Evolutionary conservation across 2,888 invertebrate species (phyloP), one percentile per base, ranked within the genome.

Genomic region (Hydropsyche betteni): DNA sequence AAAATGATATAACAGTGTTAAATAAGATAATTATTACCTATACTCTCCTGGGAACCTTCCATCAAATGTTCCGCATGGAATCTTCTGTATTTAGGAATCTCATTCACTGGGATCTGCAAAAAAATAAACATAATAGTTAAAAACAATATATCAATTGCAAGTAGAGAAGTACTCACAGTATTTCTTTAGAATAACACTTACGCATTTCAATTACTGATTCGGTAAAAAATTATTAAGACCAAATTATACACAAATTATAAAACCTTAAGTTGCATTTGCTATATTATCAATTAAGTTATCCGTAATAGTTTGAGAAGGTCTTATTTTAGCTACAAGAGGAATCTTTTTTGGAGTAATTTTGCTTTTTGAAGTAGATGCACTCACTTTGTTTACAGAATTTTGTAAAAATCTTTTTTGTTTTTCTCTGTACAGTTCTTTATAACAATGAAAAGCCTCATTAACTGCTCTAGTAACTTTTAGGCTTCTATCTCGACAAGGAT

Each of bases 61-160:
- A 79, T 77, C 14, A 77, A 52, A 70, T 77, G 58, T 10, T 77
- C 76, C 36, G 75, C 77, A 58, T 73, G 68, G 75, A 77, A 79
- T 50, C 69, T 74, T 10, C 74, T 38, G 68, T 79, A 79, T 53
- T 73, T 74, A 16, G 77, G 76, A 68, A 74, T 51, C 16, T 50
- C 16, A 51, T 74, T 24, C 12, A 44, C 38, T 34, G 53, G 34
- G 16, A 53, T 34, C 71, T 71, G 51, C 50, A 51, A 33, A 16
- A 34, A 61, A 16, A 55, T 10, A 14, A 55, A 55, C 6, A 55
- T n/a, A 14, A 55, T 2, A 55, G 6, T 55, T 14, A 55, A 5
- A 55, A 55, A 55, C 2, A 55, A 12, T n/a, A 55, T 4, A 55
- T 16, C 1, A 55, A 14, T 3, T 3, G 12, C 12, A 55, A 14